A percentile compares a stretch with the other conserved stretches of the same genome.
These are phyloP conservation scores for Leptinotarsa lineolata DNA, from an alignment of 1,140 invertebrate genomes.

Conservation along the genomic window DNA sequence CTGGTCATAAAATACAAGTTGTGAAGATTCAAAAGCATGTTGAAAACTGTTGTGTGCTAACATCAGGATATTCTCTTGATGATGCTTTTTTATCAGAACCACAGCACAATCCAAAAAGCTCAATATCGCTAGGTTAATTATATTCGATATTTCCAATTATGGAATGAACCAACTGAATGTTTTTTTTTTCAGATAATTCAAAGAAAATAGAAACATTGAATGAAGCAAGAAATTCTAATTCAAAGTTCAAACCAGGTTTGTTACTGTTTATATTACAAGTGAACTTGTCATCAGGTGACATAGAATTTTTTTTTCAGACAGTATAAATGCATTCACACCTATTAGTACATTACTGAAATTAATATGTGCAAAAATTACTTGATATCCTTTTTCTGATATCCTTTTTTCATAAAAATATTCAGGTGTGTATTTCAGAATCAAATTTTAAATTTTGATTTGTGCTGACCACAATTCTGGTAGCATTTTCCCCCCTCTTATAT, in stretches of 20 bases:
- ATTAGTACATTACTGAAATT: slow-evolving; percentile 24
- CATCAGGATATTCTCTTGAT: slow-evolving; percentile 57
- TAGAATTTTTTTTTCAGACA: slow-evolving; percentile 40
- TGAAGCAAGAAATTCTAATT: slow-evolving; percentile 33
- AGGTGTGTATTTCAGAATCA: slow-evolving; percentile 28
- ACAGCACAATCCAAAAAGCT: slow-evolving; percentile 45
- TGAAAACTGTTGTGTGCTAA: slow-evolving; percentile 58
- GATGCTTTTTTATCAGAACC: slow-evolving; percentile 59
- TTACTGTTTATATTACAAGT: slow-evolving; percentile 23
- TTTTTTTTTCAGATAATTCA: slow-evolving; percentile 54
- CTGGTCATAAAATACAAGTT: slow-evolving; percentile 56
- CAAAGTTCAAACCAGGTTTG: slow-evolving; percentile 35
- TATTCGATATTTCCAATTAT: neutral
- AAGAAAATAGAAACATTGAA: slow-evolving; percentile 56
- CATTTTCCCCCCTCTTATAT: too few relatives aligned
- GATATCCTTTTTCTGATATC: slow-evolving; percentile 51
- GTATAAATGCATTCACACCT: slow-evolving; percentile 27
- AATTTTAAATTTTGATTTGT: too few relatives aligned
- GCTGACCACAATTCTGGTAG: too few relatives aligned
- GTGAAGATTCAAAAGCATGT: slow-evolving; percentile 56
- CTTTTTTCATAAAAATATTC: slow-evolving; percentile 27
- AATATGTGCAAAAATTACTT: slow-evolving; percentile 34
- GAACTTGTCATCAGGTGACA: slow-evolving; percentile 26
- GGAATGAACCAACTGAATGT: neutral
- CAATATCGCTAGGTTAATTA: slow-evolving; percentile 49